Percentiles rank a stretch among this genome's conserved stretches.
Evolutionary conservation across 2,888 invertebrate species (phyloP).

Genomic region (Agrenia bidenticulata): DNA sequence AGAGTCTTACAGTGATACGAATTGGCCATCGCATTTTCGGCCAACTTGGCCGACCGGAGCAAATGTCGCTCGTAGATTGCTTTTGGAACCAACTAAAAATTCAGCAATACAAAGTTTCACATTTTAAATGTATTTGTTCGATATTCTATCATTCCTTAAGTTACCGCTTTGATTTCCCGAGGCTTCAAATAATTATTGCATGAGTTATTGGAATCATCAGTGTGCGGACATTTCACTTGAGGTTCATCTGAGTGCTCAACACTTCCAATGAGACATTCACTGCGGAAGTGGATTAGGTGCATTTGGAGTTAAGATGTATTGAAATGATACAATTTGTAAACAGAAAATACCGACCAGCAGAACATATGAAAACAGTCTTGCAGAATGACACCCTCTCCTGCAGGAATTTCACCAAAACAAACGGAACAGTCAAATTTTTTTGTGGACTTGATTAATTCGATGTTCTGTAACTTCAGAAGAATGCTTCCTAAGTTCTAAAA

Average conservation of each 20-base stretch:
- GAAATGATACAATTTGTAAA: neutral
- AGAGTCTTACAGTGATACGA: constrained; percentile 90
- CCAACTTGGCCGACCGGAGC: constrained; percentile 74
- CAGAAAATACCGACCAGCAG: constrained; percentile 63
- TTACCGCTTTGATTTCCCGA: constrained; percentile 75
- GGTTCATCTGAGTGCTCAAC: constrained; percentile 75
- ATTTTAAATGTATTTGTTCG: constrained; percentile 1
- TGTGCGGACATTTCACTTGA: constrained; percentile 76
- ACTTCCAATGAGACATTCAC: constrained; percentile 68
- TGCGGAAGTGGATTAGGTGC: constrained; percentile 53
- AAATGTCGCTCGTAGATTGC: constrained; percentile 77
- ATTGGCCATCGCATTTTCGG: constrained; percentile 71
- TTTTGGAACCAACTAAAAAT: constrained; percentile 64
- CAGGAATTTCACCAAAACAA: constrained; percentile 69
- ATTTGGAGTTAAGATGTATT: constrained; percentile 4
- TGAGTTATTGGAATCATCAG: constrained; percentile 70
- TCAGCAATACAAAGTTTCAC: neutral
- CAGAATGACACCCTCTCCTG: constrained; percentile 71
- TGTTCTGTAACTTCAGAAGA: constrained; percentile 62
- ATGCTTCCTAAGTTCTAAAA: neutral
- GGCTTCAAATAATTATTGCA: constrained; percentile 77
- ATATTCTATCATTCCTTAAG: too few species aligned
- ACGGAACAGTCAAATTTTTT: constrained; percentile 80
- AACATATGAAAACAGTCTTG: constrained; percentile 85
- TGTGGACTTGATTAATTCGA: constrained; percentile 69